phyloP scores from a whole-genome alignment of 2,888 invertebrate species.

The Melieria picta region DNA sequence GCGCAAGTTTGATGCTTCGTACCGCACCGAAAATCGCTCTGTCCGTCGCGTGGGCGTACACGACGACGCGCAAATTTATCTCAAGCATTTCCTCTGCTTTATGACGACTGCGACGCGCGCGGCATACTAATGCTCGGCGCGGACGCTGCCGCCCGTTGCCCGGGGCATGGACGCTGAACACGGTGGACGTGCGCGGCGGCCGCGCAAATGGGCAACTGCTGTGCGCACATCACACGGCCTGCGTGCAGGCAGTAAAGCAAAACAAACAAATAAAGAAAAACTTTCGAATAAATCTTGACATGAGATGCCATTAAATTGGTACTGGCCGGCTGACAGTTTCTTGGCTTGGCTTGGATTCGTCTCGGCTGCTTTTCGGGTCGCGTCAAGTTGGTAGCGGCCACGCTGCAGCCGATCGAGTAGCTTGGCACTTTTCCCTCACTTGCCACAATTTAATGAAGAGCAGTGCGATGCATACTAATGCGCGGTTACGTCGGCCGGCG shows the following conservation, averaged over 20 bases:
- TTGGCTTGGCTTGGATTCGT: background rate
- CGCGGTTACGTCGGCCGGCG: background rate
- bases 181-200: background rate
- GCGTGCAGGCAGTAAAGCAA: background rate
- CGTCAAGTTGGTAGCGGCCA: constrained; percentile 37
- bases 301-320: constrained; percentile 59
- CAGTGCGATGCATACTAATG: constrained; percentile 25
- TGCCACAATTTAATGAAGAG: constrained; percentile 29
- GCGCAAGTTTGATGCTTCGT: too few relatives aligned
- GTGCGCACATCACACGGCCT: background rate
- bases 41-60: constrained; percentile 21
- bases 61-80: constrained; percentile 39
- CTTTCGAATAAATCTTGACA: constrained; percentile 37
- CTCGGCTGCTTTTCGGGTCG: constrained; percentile 36
- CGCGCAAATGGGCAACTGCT: constrained; percentile 1
- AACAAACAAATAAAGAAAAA: constrained; percentile 21
- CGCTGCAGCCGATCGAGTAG: constrained; percentile 9
- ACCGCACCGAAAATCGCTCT: too few relatives aligned
- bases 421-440: constrained; percentile 16
- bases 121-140: constrained; percentile 45
- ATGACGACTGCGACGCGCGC: constrained; percentile 40
- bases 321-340: constrained; percentile 43
- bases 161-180: too few relatives aligned
- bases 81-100: constrained; percentile 45
- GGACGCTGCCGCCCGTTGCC: background rate